Evolutionary conservation across 2,888 invertebrate species (phyloP).

Genomic region (Pseudococcus jackbeardsleyi): DNA sequence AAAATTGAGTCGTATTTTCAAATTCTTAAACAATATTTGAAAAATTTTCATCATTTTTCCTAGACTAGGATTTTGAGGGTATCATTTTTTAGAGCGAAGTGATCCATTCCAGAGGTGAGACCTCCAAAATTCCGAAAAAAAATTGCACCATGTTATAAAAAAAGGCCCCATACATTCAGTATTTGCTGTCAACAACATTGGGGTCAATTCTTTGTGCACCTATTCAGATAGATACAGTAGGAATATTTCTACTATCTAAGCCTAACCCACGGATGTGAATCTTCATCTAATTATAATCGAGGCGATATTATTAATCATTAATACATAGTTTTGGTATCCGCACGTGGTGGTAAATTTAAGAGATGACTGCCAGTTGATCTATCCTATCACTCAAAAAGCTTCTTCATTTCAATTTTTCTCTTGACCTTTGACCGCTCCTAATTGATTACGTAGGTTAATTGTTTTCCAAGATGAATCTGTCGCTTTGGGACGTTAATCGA

Average conservation of each 20-base stretch:
- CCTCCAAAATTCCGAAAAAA: too few species aligned
- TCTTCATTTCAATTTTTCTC: background rate
- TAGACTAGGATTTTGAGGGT: too few species aligned
- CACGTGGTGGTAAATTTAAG: background rate
- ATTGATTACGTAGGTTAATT: background rate
- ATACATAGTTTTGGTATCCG: background rate
- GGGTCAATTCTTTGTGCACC: too few species aligned
- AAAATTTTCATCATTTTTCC: too few species aligned
- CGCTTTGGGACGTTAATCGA: background rate
- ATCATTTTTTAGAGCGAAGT: too few species aligned
- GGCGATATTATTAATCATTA: slow-evolving; percentile 15
- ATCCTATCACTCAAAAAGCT: background rate
- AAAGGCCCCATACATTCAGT: too few species aligned
- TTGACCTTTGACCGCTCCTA: background rate
- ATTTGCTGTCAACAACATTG: too few species aligned
- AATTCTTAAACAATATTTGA: too few species aligned
- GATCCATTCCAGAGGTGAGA: too few species aligned
- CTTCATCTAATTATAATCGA: background rate
- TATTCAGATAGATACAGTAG: background rate
- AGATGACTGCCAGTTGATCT: background rate
- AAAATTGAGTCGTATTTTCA: too few species aligned
- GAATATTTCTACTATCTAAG: background rate
- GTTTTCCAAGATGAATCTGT: background rate
- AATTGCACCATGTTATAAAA: too few species aligned
- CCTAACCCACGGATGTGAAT: background rate